Evolutionary conservation across 2,797 vertebrate genomes (phyloP), one percentile per base, ranked within the genome.

Genomic region (Fistularia tabacaria): DNA sequence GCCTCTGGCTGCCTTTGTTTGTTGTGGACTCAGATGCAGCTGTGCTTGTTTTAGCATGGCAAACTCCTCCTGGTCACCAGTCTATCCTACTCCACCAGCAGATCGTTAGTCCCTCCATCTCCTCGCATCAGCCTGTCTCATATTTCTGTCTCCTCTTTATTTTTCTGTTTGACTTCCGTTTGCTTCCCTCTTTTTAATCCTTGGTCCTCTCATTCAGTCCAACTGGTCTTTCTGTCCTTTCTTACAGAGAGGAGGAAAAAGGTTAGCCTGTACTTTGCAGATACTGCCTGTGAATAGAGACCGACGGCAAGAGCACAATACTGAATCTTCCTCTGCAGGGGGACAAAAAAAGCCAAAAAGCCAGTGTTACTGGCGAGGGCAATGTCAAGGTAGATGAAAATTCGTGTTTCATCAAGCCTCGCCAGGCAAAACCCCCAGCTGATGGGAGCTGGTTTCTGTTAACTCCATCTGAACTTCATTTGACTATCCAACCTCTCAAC

Each of bases 1-100:
- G 63, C 63, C 77, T 81, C 74, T 70, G 78, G 69, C 8, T 47
- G 48, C 66, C 53, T 77, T 80, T 82, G 73, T 68, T 70, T 82
- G 10, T 56, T 67, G 64, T 54, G 53, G 57, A 54, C 54, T 78
- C 65, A 69, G 54, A 67, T 69, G 69, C 57, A 56, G 53, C 48
- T 49, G 10, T 58, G 36, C 57, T 54, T 59, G 66, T 71, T 71
- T 61, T 61, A 15, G 39, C 10, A 8, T 40, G 39, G 39, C 5
- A 25, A 25, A 25, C 15, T 37, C 14, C 14, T 43, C 38, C 49
- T 43, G 8, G 11, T 36, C 47, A 50, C 11, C 1, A 43, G 37
- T 39, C 44, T 59, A 12, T 42, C 38, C 66, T 38, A 5, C 65
- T 58, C 14, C 54, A 56, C 51, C 36, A 55, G 7, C 51, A 11